phyloP scores from a whole-genome alignment of 2,888 invertebrate species.

The Metallyticus violacea region DNA sequence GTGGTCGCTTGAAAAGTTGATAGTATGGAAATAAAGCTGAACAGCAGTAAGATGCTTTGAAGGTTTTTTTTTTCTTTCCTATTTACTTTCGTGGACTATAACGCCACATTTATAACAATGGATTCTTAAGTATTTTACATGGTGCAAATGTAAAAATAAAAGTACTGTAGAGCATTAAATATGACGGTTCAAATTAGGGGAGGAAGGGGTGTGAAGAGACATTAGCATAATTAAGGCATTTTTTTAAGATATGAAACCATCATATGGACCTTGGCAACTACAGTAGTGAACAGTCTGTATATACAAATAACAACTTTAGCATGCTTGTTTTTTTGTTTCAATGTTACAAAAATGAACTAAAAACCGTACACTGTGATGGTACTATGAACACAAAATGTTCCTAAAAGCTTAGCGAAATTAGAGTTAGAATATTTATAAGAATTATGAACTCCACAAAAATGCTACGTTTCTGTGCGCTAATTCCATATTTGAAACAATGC shows the following conservation, averaged over 20 bases:
- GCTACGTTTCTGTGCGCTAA: no score
- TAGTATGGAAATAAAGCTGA: not conserved
- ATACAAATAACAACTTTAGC: no score
- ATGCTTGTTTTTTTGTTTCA: no score
- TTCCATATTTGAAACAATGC: no score
- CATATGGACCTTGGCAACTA: not conserved
- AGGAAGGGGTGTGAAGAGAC: not conserved
- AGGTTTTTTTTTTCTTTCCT: no score
- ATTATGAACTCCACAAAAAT: no score
- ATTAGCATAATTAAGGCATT: no score
- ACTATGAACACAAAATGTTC: not conserved
- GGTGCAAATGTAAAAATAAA: not conserved
- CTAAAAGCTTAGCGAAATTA: not conserved
- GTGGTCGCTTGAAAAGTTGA: not conserved
- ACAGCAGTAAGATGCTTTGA: not conserved
- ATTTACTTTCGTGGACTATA: not conserved
- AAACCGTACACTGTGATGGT: not conserved
- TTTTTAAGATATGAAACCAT: not conserved
- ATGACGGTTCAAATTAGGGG: not conserved
- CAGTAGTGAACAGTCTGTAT: no score
- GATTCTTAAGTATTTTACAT: not conserved
- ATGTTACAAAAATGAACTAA: not conserved
- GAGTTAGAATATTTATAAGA: not conserved
- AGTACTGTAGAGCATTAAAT: not conserved
- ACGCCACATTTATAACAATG: not conserved